These are phyloP conservation scores for Heterodera carotae DNA, from an alignment of 1,140 invertebrate species.

Conservation along the genomic window DNA sequence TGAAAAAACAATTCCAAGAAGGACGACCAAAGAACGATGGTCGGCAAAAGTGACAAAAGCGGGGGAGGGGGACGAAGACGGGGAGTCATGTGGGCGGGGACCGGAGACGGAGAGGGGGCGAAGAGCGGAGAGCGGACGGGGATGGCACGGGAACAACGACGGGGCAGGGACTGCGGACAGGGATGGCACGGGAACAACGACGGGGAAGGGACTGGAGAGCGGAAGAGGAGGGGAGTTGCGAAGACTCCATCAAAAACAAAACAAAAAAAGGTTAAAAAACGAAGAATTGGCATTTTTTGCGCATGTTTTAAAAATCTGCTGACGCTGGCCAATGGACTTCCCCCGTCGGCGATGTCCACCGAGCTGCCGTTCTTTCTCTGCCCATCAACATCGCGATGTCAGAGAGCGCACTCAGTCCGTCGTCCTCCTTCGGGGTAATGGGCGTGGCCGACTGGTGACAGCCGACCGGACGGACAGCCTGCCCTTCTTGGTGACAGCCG, in stretches of 20 bases:
- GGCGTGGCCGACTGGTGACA: conserved; percentile 14
- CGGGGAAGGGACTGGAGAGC: not conserved
- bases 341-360: not conserved
- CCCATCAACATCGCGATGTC: not conserved
- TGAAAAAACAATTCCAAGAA: conserved; percentile 20
- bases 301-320: no score
- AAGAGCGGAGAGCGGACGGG: not conserved
- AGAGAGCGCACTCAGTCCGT: no score
- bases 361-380: not conserved
- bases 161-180: not conserved
- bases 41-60: not conserved
- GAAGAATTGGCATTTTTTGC: not conserved
- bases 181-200: not conserved
- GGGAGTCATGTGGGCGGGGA: not conserved
- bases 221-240: not conserved
- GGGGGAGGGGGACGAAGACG: no score
- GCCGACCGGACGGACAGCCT: not conserved
- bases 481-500: conserved; percentile 7
- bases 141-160: not conserved
- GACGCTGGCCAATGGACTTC: not conserved
- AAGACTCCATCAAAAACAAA: conserved; percentile 1
- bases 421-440: not conserved
- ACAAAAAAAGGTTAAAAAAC: not conserved
- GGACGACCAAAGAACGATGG: not conserved
- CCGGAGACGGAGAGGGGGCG: not conserved